Conservation (phyloP, 2,797 vertebrate genomes). For the Sebastes vulpes region DNA sequence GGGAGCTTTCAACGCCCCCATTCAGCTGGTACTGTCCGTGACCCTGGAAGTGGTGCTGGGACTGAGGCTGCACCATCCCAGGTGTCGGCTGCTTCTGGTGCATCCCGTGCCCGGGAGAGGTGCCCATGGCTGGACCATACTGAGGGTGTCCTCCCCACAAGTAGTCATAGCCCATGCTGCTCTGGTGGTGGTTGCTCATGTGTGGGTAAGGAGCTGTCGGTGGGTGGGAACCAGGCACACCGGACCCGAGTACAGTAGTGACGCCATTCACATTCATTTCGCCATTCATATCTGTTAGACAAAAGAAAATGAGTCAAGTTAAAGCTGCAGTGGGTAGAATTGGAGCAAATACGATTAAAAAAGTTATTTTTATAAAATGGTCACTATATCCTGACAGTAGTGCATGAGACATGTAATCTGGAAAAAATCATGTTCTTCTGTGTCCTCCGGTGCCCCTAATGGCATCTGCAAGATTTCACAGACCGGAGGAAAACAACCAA, state of each 20-base stretch:
- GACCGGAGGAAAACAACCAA: no score
- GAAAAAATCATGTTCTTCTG: no score
- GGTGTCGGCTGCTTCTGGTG: conserved; percentile 90
- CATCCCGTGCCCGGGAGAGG: conserved; percentile 80
- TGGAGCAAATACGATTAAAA: no score
- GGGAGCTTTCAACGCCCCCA: conserved; percentile 86
- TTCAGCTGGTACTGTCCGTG: conserved; percentile 92
- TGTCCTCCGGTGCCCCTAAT: no score
- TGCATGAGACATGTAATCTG: no score
- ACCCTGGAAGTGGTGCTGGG: conserved; percentile 89
- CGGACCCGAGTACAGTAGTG: conserved; percentile 95
- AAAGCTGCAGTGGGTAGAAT: neutral
- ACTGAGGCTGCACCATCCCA: conserved; percentile 83
- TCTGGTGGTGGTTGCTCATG: conserved; percentile 88
- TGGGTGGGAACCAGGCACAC: conserved; percentile 90
- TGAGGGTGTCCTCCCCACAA: conserved; percentile 92
- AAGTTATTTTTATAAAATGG: no score
- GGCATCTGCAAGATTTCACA: no score
- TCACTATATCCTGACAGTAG: no score
- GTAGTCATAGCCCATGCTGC: conserved; percentile 91
- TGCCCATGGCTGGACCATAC: conserved; percentile 84
- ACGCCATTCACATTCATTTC: conserved; percentile 98
- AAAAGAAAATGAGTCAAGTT: conserved; percentile 12
- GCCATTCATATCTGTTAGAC: conserved; percentile 92
- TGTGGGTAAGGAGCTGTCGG: conserved; percentile 87